Base-by-base conservation (phyloP, 2,797 vertebrate genomes). In the Hoplostethus atlanticus region DNA sequence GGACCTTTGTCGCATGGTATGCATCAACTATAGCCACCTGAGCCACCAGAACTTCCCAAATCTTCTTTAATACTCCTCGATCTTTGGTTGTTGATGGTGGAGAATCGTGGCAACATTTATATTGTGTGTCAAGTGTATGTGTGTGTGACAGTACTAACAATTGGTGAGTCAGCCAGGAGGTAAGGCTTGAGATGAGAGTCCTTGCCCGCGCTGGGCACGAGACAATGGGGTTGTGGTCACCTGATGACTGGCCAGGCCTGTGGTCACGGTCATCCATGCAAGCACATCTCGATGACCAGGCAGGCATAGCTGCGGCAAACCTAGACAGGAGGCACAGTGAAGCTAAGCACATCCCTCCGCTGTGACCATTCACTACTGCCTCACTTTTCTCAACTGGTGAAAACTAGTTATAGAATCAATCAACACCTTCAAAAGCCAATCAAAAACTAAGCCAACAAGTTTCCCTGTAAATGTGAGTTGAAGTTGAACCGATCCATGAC, bases 231-330 rank as follows among this genome's bases (percentile, higher is more conserved):
- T 99, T 99, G 92, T 99, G 98, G 62, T 98, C 98, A 7, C 98
- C 98, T 0, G 98, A 99, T n/a, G 5, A 99, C 98, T n/a, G n/a
- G 0, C 98, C 98, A 0, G 98, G 98, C 0, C 98, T 98, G 0
- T 99, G 98, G 76, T 99, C 98, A 4, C 98, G 0, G 98, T 99
- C 84, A 99, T n/a, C 98, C 98, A 99, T 99, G n/a, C 87, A 99
- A 88, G 74, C 98, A 99, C 98, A 99, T 99, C 93, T 99, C 98
- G 1, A 99, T 97, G 90, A 99, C 99, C 88, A 99, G 97, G 90
- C 97, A 99, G 74, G 97, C 96, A 0, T 99, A 99, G 54, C 94
- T n/a, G 96, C 0, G 98, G 98, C 51, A n/a, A 99, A 91, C 92
- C 98, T 99, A 73, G 15, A 75, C 1, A 60, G 25, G 68, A 59